Evolutionary conservation across 2,888 invertebrate genomes (phyloP).

Genomic region (Cenopis cana): DNA sequence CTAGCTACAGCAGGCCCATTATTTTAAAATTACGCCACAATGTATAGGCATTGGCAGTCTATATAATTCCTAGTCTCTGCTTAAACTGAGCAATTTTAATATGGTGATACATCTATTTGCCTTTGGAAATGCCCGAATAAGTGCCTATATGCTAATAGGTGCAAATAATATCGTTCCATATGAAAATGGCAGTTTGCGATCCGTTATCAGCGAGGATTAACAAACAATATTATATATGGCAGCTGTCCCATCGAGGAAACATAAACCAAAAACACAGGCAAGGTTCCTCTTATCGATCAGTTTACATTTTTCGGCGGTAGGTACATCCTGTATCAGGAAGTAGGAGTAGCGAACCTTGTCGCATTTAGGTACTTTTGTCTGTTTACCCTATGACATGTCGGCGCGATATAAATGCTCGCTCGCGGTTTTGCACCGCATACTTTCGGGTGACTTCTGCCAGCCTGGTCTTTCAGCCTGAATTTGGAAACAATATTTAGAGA

Average conservation of each 20-base stretch:
- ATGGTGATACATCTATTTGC: not conserved
- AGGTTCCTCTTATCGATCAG: slow-evolving; percentile 73
- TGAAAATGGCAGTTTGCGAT: slow-evolving; percentile 25
- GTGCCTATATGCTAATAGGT: too few species aligned
- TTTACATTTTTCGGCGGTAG: slow-evolving; percentile 63
- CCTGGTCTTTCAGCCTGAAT: slow-evolving; percentile 56
- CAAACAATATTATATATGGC: slow-evolving; percentile 46
- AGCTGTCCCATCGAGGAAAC: slow-evolving; percentile 53
- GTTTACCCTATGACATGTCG: slow-evolving; percentile 71
- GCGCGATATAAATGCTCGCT: slow-evolving; percentile 68
- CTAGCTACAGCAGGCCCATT: too few species aligned
- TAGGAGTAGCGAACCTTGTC: slow-evolving; percentile 74
- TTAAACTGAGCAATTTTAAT: too few species aligned
- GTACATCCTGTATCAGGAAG: slow-evolving; percentile 75
- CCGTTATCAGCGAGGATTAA: slow-evolving; percentile 37
- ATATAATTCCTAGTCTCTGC: too few species aligned
- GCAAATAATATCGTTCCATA: not conserved
- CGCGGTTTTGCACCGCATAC: slow-evolving; percentile 58
- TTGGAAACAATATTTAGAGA: slow-evolving; percentile 45
- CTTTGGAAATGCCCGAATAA: not conserved
- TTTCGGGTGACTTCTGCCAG: slow-evolving; percentile 60
- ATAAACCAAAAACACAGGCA: slow-evolving; percentile 56
- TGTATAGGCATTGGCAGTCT: too few species aligned
- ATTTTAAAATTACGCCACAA: too few species aligned
- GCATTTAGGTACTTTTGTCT: slow-evolving; percentile 54